phyloP scores from a whole-genome alignment of 2,888 invertebrate species.

The Agonopterix heracliana region DNA sequence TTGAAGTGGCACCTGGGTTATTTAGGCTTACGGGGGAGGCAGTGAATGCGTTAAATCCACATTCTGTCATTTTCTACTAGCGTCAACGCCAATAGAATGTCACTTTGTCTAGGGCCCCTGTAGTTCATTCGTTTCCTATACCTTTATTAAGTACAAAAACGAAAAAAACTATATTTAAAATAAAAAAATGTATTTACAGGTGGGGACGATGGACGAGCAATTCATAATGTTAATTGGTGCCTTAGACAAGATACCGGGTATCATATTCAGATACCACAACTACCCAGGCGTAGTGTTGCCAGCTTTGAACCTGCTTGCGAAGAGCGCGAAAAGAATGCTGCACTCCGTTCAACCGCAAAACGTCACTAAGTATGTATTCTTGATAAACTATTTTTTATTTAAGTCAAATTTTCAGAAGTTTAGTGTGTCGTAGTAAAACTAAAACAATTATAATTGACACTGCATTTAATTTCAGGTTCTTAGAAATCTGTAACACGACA shows the following conservation, averaged over 20 bases:
- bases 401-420: too few species aligned
- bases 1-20: too few species aligned
- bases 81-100: too few species aligned
- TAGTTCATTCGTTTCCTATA: too few species aligned
- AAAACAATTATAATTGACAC: background rate
- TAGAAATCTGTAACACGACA: slow-evolving; percentile 80
- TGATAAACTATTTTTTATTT: background rate
- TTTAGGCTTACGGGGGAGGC: too few species aligned
- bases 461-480: slow-evolving; percentile 56
- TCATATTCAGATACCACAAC: slow-evolving; percentile 85
- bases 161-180: too few species aligned
- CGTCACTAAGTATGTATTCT: slow-evolving; percentile 62
- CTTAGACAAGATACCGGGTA: slow-evolving; percentile 80
- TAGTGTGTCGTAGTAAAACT: too few species aligned
- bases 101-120: too few species aligned
- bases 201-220: slow-evolving; percentile 56
- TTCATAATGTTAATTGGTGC: slow-evolving; percentile 78
- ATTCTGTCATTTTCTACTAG: too few species aligned
- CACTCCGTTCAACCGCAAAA: slow-evolving; percentile 78
- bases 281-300: slow-evolving; percentile 87
- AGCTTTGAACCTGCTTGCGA: slow-evolving; percentile 78
- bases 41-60: too few species aligned
- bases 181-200: slow-evolving; percentile 44
- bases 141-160: too few species aligned
- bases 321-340: slow-evolving; percentile 82